Conservation (phyloP, 1,140 invertebrate genomes). For the Leguminivora glycinivorella region DNA sequence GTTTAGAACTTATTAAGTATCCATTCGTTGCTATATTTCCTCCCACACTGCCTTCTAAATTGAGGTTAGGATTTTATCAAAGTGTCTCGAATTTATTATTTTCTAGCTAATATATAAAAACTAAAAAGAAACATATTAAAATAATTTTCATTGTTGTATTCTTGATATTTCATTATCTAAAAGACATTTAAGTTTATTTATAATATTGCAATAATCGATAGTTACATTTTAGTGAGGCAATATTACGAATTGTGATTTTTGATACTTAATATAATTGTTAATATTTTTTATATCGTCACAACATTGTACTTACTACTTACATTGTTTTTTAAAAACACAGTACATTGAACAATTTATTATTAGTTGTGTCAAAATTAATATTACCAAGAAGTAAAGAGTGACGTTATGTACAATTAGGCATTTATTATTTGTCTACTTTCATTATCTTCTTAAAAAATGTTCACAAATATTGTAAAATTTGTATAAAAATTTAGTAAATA, state of each 20-base stretch:
- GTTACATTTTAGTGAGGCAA: slow-evolving; percentile 1
- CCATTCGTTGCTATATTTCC: neutral
- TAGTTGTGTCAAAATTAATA: neutral
- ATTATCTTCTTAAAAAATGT: neutral
- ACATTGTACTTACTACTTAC: neutral
- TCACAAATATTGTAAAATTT: neutral
- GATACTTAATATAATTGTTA: slow-evolving; percentile 5
- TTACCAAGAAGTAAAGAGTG: neutral
- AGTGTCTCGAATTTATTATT: slow-evolving; percentile 24
- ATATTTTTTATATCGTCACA: neutral
- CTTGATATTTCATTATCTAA: neutral
- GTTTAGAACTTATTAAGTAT: neutral
- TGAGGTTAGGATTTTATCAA: neutral
- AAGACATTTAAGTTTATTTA: slow-evolving; percentile 2
- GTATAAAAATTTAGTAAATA: slow-evolving; percentile 10
- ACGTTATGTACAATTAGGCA: neutral
- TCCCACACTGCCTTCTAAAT: slow-evolving; percentile 15
- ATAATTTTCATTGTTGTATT: neutral
- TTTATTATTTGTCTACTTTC: neutral
- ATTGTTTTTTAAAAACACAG: neutral
- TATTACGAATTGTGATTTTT: neutral
- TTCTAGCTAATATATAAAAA: neutral
- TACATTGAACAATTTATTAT: neutral
- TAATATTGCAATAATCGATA: neutral
- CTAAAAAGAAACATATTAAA: neutral